These are phyloP conservation scores for Dryadula phaetusa DNA, from an alignment of 2,888 invertebrate species.

Conservation along the genomic window DNA sequence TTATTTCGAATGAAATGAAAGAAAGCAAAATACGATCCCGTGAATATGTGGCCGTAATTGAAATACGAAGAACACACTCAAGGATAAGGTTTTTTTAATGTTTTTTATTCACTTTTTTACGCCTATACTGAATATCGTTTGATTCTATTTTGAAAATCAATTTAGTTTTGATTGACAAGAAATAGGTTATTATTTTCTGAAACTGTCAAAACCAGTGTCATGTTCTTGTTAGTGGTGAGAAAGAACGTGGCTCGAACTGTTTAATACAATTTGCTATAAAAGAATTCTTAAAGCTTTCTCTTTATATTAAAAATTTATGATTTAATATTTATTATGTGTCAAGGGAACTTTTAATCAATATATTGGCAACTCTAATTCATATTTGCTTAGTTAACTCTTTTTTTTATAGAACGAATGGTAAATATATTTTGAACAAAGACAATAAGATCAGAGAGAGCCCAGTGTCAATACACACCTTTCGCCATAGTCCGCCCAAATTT, in stretches of 20 bases:
- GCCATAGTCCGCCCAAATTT: no score
- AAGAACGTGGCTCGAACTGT: constrained; percentile 9
- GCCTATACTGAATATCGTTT: constrained; percentile 55
- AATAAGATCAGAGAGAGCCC: no score
- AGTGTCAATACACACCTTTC: no score
- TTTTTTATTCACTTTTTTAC: constrained; percentile 56
- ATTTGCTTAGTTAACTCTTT: neutral
- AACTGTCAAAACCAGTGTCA: constrained; percentile 42
- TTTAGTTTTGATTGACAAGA: constrained; percentile 39
- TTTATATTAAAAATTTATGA: neutral
- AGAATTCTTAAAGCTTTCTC: neutral
- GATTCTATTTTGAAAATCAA: constrained; percentile 42
- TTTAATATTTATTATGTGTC: neutral
- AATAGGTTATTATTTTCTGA: constrained; percentile 38
- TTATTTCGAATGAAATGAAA: constrained; percentile 84
- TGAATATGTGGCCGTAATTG: constrained; percentile 79
- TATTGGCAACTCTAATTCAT: neutral
- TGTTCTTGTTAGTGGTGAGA: constrained; percentile 35
- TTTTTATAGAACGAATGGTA: neutral
- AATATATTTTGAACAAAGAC: neutral
- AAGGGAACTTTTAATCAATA: neutral
- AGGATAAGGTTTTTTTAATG: constrained; percentile 66
- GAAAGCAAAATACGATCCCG: constrained; percentile 81
- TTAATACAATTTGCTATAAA: neutral
- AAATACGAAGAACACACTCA: constrained; percentile 72